Conservation (phyloP, 2,797 vertebrate genomes). For the Artibeus jamaicensis region DNA sequence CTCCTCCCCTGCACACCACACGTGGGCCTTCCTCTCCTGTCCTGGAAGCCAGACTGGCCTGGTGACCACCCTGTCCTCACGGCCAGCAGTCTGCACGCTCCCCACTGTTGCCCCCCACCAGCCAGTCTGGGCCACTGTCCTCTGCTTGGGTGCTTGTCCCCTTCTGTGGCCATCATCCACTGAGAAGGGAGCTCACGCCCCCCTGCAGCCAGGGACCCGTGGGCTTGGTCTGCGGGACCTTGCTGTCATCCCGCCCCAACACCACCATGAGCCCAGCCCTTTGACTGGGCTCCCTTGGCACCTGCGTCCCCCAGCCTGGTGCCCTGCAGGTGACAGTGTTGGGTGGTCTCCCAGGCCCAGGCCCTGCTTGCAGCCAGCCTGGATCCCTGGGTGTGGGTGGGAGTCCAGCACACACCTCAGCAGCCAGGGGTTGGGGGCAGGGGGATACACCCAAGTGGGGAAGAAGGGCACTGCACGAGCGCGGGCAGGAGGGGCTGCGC, state of each 20-base stretch:
- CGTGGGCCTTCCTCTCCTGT: background rate
- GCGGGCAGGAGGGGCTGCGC: no score
- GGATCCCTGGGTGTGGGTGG: fast-evolving
- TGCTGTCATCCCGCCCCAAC: background rate
- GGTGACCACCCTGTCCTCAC: fast-evolving
- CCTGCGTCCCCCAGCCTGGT: background rate
- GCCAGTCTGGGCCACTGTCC: fast-evolving
- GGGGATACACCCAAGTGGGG: background rate
- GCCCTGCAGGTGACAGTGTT: background rate
- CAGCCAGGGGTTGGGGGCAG: background rate
- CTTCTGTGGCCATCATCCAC: background rate
- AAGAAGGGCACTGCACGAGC: fast-evolving
- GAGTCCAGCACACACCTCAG: no score
- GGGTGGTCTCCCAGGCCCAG: background rate
- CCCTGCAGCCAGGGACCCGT: background rate
- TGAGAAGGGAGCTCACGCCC: background rate
- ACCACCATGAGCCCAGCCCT: no score
- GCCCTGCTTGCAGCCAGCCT: fast-evolving
- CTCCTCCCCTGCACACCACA: background rate
- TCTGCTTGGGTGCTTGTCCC: no score
- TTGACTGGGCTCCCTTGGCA: background rate
- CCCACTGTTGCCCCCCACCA: fast-evolving
- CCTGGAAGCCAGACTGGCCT: background rate
- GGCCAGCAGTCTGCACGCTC: background rate
- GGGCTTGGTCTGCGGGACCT: background rate